A percentile compares a stretch with the other conserved stretches of the same genome.
Evolutionary conservation across 23 tunicate genomes (phyloP).

Genomic region (Aplidium turbinatum): DNA sequence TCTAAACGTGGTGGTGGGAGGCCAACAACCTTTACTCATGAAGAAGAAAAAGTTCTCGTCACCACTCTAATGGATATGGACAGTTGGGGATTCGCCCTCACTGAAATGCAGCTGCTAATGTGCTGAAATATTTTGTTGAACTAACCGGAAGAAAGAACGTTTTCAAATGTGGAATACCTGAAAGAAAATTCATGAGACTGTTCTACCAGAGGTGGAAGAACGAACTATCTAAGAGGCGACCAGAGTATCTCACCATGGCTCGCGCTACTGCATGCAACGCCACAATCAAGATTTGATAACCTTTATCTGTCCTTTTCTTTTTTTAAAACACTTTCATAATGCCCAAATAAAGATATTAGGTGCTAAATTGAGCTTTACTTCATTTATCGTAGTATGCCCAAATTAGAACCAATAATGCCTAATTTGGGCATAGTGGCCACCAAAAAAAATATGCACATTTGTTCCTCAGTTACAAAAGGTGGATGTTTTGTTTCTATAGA

Average conservation of each 20-base stretch:
- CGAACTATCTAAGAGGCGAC: neutral
- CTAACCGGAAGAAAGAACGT: slow-evolving; percentile 2
- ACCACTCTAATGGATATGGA: slow-evolving; percentile 2
- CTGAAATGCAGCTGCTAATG: slow-evolving; percentile 16
- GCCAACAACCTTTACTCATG: neutral
- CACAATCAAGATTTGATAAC: too few relatives aligned
- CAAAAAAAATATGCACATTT: too few relatives aligned
- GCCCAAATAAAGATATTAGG: too few relatives aligned
- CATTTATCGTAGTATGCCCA: too few relatives aligned
- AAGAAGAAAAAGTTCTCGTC: slow-evolving; percentile 1
- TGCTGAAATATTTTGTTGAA: neutral
- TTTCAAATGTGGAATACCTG: neutral
- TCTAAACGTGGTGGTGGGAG: slow-evolving; percentile 8
- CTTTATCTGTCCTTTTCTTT: too few relatives aligned
- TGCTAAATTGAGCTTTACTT: too few relatives aligned
- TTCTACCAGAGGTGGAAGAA: slow-evolving; percentile 2
- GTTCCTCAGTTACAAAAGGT: too few relatives aligned
- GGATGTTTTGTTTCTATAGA: too few relatives aligned
- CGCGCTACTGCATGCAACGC: slow-evolving; percentile 12
- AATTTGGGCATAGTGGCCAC: too few relatives aligned
- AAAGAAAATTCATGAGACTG: slow-evolving; percentile 8
- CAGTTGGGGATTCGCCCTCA: neutral
- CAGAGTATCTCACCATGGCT: slow-evolving; percentile 8
- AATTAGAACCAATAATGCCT: too few relatives aligned
- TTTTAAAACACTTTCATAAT: too few relatives aligned